A percentile compares a stretch with the other conserved stretches of the same genome.
Conservation (phyloP, 2,113 vertebrate species). For the Ictalurus punctatus region DNA sequence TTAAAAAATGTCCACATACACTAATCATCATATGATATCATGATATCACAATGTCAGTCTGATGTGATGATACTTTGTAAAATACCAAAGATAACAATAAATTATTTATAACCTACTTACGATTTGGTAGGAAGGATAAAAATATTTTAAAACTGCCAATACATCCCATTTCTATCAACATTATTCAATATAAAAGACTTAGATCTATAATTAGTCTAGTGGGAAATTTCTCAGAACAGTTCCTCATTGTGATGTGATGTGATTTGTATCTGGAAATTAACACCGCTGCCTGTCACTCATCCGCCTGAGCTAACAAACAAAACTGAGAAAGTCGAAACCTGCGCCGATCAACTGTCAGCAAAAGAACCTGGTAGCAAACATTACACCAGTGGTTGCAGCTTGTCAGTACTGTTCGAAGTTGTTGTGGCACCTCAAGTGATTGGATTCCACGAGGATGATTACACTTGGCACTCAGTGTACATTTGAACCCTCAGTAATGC, state of each 20-base stretch:
- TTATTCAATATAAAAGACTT: background rate
- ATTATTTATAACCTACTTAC: background rate
- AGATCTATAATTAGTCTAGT: slow-evolving; percentile 2
- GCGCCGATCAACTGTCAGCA: background rate
- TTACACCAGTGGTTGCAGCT: slow-evolving; percentile 29
- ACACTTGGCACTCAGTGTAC: slow-evolving; percentile 35
- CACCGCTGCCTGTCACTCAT: slow-evolving; percentile 28
- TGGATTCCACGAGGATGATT: slow-evolving; percentile 48
- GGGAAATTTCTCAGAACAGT: background rate
- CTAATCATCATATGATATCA: background rate
- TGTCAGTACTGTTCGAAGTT: slow-evolving; percentile 32
- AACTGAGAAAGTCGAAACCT: slow-evolving; percentile 2
- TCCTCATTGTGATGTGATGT: slow-evolving; percentile 14
- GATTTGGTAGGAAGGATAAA: background rate
- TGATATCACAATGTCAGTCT: background rate
- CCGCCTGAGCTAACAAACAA: background rate
- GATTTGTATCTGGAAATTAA: background rate
- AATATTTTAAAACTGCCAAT: background rate
- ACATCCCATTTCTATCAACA: background rate
- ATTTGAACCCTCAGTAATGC: slow-evolving; percentile 38
- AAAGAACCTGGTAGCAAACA: slow-evolving; percentile 29
- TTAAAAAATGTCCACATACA: background rate
- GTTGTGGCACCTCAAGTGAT: slow-evolving; percentile 16
- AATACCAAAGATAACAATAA: background rate
- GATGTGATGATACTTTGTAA: background rate